phyloP scores from a whole-genome alignment of 2,113 vertebrate species.

The Otocyon megalotis region DNA sequence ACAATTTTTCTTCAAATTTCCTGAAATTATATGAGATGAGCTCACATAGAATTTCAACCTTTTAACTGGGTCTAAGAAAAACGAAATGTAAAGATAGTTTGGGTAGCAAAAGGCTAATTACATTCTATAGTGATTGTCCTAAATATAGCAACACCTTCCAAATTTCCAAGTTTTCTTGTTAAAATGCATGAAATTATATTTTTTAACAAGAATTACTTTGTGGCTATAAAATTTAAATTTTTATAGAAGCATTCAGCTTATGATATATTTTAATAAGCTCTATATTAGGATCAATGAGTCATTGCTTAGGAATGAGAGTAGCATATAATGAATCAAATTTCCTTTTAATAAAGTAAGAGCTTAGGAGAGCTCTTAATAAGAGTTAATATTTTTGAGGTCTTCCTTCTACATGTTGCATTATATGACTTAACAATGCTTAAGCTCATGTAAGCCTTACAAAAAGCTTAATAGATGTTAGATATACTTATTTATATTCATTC shows the following conservation, averaged over 20 bases:
- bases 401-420: not conserved
- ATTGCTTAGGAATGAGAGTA: not conserved
- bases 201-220: not conserved
- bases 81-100: not conserved
- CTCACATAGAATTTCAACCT: not conserved
- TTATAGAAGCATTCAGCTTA: not conserved
- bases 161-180: conserved; percentile 15
- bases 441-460: not conserved
- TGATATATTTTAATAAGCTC: not conserved
- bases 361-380: not conserved
- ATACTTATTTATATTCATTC: conserved; percentile 25
- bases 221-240: not conserved
- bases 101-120: not conserved
- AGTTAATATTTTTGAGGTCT: not conserved
- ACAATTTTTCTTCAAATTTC: not conserved
- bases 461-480: not conserved
- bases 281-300: not conserved
- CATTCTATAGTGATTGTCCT: not conserved
- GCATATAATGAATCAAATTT: conserved; percentile 18
- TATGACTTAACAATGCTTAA: not conserved
- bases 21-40: not conserved
- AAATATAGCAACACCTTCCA: not conserved
- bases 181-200: not conserved
- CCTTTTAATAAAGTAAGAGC: not conserved
- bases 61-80: not conserved